Conservation (phyloP, 2,113 vertebrate genomes). For the Menura novaehollandiae region DNA sequence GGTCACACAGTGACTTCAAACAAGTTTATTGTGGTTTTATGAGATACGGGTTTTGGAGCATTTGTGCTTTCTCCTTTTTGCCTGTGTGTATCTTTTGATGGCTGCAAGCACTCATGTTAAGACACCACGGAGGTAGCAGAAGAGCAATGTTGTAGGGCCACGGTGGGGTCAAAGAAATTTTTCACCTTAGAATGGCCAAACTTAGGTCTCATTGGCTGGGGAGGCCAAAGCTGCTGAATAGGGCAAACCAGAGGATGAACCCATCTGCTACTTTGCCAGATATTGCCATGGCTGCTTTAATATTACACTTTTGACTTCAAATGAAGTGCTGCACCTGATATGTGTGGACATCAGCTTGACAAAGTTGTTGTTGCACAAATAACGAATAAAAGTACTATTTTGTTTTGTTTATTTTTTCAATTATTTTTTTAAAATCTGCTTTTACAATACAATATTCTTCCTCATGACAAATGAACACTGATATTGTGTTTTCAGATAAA, state of each 20-base stretch:
- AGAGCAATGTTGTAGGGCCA: neutral
- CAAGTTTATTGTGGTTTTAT: neutral
- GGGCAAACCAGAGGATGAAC: neutral
- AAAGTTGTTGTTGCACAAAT: neutral
- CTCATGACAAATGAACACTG: constrained; percentile 31
- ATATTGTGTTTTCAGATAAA: constrained; percentile 36
- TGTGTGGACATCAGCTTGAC: neutral
- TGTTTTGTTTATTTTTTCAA: constrained; percentile 49
- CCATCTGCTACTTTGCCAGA: neutral
- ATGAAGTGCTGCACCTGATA: neutral
- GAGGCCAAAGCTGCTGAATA: neutral
- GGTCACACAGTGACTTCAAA: neutral
- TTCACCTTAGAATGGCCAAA: neutral
- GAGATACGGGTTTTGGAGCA: neutral
- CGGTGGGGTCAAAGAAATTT: neutral
- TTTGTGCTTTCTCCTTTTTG: neutral
- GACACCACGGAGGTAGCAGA: too few species aligned
- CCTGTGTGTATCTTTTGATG: neutral
- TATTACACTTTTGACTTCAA: neutral
- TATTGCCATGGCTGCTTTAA: neutral
- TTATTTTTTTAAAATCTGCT: constrained; percentile 25
- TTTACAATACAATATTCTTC: constrained; percentile 55
- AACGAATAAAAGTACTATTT: constrained; percentile 10
- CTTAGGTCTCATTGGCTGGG: neutral
- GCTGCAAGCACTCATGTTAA: fast-evolving